Evolutionary conservation across 2,888 invertebrate genomes (phyloP).

Genomic region (Boloria selene): DNA sequence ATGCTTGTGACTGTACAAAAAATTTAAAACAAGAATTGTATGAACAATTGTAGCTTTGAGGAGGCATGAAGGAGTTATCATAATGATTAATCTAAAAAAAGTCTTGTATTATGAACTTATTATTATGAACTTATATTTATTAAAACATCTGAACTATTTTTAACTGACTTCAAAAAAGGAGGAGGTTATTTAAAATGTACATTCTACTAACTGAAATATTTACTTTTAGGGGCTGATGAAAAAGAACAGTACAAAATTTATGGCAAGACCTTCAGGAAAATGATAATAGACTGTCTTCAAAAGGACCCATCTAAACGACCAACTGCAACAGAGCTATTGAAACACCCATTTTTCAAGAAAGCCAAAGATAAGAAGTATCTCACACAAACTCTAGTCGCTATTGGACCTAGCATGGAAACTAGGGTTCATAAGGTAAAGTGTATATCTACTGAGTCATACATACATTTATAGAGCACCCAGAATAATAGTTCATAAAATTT

Average conservation of each 20-base stretch:
- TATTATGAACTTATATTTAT: neutral
- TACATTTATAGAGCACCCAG: neutral
- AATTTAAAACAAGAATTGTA: too few species aligned
- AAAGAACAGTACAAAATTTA: conserved; percentile 99
- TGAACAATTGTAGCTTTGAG: too few species aligned
- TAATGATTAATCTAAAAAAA: too few species aligned
- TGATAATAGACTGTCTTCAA: conserved; percentile 97
- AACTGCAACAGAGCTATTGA: conserved; percentile 96
- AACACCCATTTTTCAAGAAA: conserved; percentile 99
- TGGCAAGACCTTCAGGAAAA: conserved; percentile 98
- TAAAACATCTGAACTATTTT: neutral
- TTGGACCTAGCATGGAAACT: conserved; percentile 94
- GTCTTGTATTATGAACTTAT: too few species aligned
- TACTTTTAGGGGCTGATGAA: conserved; percentile 88
- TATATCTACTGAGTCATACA: neutral
- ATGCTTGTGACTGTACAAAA: too few species aligned
- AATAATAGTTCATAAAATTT: too few species aligned
- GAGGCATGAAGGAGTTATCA: too few species aligned
- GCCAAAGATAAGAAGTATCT: conserved; percentile 96
- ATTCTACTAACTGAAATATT: neutral
- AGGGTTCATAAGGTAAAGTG: conserved; percentile 91
- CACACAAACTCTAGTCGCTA: conserved; percentile 91
- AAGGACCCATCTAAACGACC: conserved; percentile 97
- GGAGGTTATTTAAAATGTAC: too few species aligned
- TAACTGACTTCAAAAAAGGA: too few species aligned